phyloP scores from a whole-genome alignment of 2,888 invertebrate species.

The Leptogaster cylindrica region DNA sequence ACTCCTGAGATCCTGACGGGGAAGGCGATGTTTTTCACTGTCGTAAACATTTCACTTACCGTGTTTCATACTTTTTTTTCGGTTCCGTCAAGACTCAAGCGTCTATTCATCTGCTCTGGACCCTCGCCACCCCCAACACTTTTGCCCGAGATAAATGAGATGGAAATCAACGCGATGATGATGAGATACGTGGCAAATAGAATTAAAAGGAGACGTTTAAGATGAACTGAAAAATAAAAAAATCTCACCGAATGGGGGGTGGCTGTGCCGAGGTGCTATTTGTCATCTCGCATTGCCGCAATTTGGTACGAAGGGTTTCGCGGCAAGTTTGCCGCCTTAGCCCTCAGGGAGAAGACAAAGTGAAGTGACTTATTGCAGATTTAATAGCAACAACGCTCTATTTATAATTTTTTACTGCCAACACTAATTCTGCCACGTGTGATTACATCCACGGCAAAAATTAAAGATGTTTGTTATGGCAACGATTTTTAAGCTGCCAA shows the following conservation, averaged over 20 bases:
- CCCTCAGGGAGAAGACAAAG: constrained; percentile 19
- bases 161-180: constrained; percentile 51
- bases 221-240: constrained; percentile 35
- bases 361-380: constrained; percentile 43
- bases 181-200: constrained; percentile 51
- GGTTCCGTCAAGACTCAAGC: constrained; percentile 1
- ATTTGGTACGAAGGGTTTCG: constrained; percentile 43
- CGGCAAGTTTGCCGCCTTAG: constrained; percentile 36
- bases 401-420: constrained; percentile 39
- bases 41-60: constrained; percentile 40
- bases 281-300: constrained; percentile 44
- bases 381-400: constrained; percentile 44
- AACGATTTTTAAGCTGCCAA: constrained; percentile 12
- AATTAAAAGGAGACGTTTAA: constrained; percentile 50
- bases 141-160: constrained; percentile 45
- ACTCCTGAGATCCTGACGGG: constrained; percentile 10
- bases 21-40: constrained; percentile 35
- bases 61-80: constrained; percentile 33
- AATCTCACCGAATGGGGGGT: constrained; percentile 15
- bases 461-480: neutral
- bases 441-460: neutral
- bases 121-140: constrained; percentile 17
- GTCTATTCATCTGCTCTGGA: constrained; percentile 21
- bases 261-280: constrained; percentile 44
- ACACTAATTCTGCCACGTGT: neutral